Evolutionary conservation across 2,888 invertebrate species (phyloP).

Genomic region (Melieria crassipennis): DNA sequence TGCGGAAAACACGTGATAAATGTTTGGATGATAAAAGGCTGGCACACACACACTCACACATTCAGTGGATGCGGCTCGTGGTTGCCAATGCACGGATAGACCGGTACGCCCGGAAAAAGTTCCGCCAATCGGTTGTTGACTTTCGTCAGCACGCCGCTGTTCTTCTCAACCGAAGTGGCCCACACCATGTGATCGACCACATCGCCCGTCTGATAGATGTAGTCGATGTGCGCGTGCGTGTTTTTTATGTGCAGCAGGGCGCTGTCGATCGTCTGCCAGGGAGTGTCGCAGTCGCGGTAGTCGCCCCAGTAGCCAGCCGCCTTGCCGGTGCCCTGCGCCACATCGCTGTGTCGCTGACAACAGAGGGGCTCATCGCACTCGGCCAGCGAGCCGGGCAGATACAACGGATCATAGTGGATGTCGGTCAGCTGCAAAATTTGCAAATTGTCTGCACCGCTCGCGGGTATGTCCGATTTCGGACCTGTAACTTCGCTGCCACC

Average conservation of each 20-base stretch:
- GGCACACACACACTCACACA: slow-evolving; percentile 70
- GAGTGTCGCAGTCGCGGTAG: slow-evolving; percentile 80
- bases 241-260: slow-evolving; percentile 72
- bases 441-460: slow-evolving; percentile 45
- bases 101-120: slow-evolving; percentile 72
- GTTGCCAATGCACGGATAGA: slow-evolving; percentile 81
- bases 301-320: slow-evolving; percentile 85
- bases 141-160: slow-evolving; percentile 70
- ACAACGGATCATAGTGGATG: slow-evolving; percentile 81
- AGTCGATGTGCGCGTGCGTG: slow-evolving; percentile 71
- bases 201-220: slow-evolving; percentile 87
- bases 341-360: slow-evolving; percentile 69
- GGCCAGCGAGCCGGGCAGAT: slow-evolving; percentile 74
- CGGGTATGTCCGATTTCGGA: slow-evolving; percentile 53
- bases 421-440: slow-evolving; percentile 66
- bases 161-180: slow-evolving; percentile 77
- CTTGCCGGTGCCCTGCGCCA: slow-evolving; percentile 45
- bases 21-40: background rate
- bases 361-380: slow-evolving; percentile 81
- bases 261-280: slow-evolving; percentile 75
- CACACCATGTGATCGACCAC: slow-evolving; percentile 89
- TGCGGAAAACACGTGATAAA: background rate
- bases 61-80: slow-evolving; percentile 87
- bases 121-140: slow-evolving; percentile 68
- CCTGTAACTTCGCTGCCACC: slow-evolving; percentile 38